Base-by-base conservation (phyloP, 1,140 invertebrate genomes). In the Ditylenchus dipsaci region DNA sequence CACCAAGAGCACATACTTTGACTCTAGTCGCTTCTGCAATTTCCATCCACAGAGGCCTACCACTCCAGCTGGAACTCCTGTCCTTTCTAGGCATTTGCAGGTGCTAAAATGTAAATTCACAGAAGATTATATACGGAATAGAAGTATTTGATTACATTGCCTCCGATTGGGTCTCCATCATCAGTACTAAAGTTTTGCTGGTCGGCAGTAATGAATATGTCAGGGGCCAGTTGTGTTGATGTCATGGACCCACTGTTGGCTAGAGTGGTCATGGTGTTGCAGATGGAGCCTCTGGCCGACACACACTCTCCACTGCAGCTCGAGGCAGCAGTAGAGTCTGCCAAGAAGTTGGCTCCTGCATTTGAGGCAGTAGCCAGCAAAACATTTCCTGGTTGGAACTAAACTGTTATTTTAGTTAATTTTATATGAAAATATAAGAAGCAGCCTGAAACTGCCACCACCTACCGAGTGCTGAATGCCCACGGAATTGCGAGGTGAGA, bases 1-100 rank as follows among this genome's bases (percentile, higher is more conserved):
- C n/a, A n/a, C 11, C 33, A 38, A 38, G 11, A 53, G 8, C 8
- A 53, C 30, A 43, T 59, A 62, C 65, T 62, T 81, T 81, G 19
- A 81, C 71, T 45, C 79, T 49, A 5, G 76, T 81, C 1, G 80
- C 80, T 56, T 81, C 80, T 15, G 80, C 80, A 45, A 82, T 84
- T 63, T 91, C 90, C 45, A 90, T 86, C 90, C 90, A 90, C 29
- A 87, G 84, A 7, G 87, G 87, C 23, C 90, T 86, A 49, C 90
- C 90, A 64, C 78, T 80, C 68, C 89, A 89, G 49, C 74, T 78
- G 47, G 68, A 76, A 38, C 66, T 71, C n/a, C 80, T 53, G 45
- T 81, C 80, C 71, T 73, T 82, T 53, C 79, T 71, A 43, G 73
- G 82, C 76, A 71, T 76, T 79, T 71, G 83, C 58, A 75, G 79